Evolutionary conservation across 2,888 invertebrate species (phyloP).

Genomic region (Xanthorhoe designata): DNA sequence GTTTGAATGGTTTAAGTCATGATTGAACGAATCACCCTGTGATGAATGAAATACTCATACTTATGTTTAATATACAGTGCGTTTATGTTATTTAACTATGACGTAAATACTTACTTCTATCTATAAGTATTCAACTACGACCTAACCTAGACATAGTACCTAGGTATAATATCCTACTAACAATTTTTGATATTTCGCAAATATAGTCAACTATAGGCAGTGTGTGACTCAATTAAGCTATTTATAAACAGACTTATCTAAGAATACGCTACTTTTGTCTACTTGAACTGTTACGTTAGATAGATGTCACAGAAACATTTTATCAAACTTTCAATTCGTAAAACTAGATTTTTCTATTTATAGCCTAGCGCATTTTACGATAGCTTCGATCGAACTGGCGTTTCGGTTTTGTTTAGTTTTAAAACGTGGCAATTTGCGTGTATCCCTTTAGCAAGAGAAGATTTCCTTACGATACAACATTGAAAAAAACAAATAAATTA

Average conservation of each 20-base stretch:
- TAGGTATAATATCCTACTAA: too few relatives aligned
- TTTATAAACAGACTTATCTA: background rate
- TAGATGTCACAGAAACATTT: background rate
- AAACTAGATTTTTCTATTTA: constrained; percentile 3
- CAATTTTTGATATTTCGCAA: too few relatives aligned
- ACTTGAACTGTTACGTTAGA: background rate
- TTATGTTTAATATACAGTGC: background rate
- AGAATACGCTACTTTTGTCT: background rate
- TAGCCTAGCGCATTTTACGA: background rate
- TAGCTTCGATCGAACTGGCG: background rate
- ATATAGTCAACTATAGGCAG: too few relatives aligned
- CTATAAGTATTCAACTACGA: background rate
- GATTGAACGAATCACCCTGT: background rate
- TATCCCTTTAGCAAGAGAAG: background rate
- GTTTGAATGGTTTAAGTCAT: too few relatives aligned
- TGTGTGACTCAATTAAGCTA: background rate
- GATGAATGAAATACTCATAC: background rate
- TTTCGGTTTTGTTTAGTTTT: background rate
- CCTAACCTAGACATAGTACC: too few relatives aligned
- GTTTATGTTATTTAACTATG: too few relatives aligned
- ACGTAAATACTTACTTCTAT: too few relatives aligned
- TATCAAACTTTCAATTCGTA: background rate
- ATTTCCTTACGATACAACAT: background rate
- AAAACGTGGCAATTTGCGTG: background rate
- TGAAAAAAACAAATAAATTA: background rate